phyloP scores from a whole-genome alignment of 2,113 vertebrate species.

The Antechinus flavipes region DNA sequence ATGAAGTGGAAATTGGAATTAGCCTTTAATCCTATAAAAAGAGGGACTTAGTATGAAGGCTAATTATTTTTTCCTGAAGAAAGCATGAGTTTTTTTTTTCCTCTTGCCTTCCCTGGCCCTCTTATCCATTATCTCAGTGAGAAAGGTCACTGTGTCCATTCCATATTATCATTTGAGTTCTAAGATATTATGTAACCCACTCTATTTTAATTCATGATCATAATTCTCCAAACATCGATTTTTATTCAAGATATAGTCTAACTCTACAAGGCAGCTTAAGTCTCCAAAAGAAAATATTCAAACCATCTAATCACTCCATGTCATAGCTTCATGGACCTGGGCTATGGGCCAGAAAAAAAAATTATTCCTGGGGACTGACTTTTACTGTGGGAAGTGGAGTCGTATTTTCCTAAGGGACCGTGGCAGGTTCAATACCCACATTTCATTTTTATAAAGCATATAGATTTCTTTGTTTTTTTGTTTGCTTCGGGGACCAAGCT shows the following conservation, averaged over 20 bases:
- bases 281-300: conserved; percentile 28
- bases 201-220: conserved; percentile 57
- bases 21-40: neutral
- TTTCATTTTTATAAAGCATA: conserved; percentile 54
- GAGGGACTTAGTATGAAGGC: neutral
- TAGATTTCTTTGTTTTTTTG: neutral
- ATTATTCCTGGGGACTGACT: conserved; percentile 50
- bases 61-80: neutral
- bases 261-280: conserved; percentile 32
- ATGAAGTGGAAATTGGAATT: neutral
- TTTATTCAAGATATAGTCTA: conserved; percentile 56
- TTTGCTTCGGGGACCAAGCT: conserved; percentile 51
- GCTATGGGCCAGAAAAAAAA: conserved; percentile 48
- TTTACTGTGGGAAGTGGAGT: conserved; percentile 49
- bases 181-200: neutral
- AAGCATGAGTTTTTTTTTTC: neutral
- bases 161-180: conserved; percentile 53
- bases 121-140: conserved; percentile 23
- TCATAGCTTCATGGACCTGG: conserved; percentile 37
- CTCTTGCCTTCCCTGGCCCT: conserved; percentile 21
- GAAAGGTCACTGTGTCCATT: neutral
- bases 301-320: conserved; percentile 17
- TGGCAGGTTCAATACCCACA: conserved; percentile 56
- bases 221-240: conserved; percentile 61
- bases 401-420: conserved; percentile 58